These are phyloP conservation scores for Malurus alboscapulatus DNA, from an alignment of 2,113 vertebrate genomes.

Conservation along the genomic window DNA sequence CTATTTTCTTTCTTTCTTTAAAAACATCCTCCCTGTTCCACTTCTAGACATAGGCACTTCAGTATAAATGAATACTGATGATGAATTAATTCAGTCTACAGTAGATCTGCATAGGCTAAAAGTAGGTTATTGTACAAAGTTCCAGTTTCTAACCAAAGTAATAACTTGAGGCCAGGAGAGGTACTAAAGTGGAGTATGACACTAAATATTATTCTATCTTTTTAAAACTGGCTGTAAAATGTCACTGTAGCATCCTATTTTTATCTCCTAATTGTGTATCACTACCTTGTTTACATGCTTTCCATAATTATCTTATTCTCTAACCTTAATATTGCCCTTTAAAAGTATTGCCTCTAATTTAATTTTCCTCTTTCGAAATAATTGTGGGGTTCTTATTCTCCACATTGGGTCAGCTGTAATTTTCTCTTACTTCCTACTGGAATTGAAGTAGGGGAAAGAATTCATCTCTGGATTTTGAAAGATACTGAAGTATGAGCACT, in stretches of 20 bases:
- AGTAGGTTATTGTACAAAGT: conserved; percentile 44
- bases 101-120: conserved; percentile 36
- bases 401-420: not conserved
- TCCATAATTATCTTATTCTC: not conserved
- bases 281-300: not conserved
- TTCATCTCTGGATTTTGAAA: not conserved
- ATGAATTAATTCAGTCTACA: conserved; percentile 49
- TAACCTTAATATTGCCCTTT: not conserved
- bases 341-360: not conserved
- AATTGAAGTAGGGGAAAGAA: not conserved
- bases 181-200: not conserved
- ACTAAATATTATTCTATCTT: not conserved
- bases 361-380: not conserved
- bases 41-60: not conserved
- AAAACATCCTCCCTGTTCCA: not conserved
- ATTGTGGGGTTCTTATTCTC: not conserved
- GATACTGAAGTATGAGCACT: not conserved
- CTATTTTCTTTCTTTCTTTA: not conserved
- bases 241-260: not conserved
- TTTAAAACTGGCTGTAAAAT: not conserved
- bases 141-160: conserved; percentile 14
- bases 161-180: conserved; percentile 53
- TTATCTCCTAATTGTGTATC: not conserved
- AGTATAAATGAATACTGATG: conserved; percentile 53
- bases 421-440: not conserved